A percentile compares a stretch with the other conserved stretches of the same genome.
Evolutionary conservation across 2,888 invertebrate species (phyloP).

Genomic region (Caenorhabditis sp.): DNA sequence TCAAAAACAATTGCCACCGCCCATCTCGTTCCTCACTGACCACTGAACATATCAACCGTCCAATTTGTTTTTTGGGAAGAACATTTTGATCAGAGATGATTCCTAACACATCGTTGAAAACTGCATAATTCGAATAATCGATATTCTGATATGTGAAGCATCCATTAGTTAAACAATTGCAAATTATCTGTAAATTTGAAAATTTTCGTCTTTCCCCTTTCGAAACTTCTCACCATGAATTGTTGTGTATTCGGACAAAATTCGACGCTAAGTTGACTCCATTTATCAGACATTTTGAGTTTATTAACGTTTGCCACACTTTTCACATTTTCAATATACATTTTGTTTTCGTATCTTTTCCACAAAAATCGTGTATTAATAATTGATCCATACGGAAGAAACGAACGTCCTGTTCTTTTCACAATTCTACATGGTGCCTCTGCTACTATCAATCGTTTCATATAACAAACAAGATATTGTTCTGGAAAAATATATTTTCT

Average conservation of each 20-base stretch:
- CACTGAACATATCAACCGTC: conserved; percentile 14
- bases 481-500: too few species aligned
- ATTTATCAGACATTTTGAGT: not conserved
- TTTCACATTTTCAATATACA: not conserved
- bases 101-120: conserved; percentile 29
- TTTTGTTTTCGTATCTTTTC: not conserved
- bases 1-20: conserved; percentile 15
- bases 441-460: not conserved
- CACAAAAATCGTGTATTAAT: not conserved
- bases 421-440: not conserved
- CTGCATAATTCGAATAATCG: conserved; percentile 16
- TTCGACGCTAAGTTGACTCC: not conserved
- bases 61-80: conserved; percentile 23
- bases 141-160: conserved; percentile 27
- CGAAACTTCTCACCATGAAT: conserved; percentile 3
- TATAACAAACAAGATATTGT: not conserved
- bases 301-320: not conserved
- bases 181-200: conserved; percentile 8
- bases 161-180: conserved; percentile 29
- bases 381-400: not conserved
- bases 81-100: conserved; percentile 13
- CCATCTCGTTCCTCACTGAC: conserved; percentile 4
- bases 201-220: conserved; percentile 3
- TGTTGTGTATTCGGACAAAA: not conserved
- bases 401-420: not conserved